Evolutionary conservation across 2,797 vertebrate genomes (phyloP).

Genomic region (Clarias platycephalus): DNA sequence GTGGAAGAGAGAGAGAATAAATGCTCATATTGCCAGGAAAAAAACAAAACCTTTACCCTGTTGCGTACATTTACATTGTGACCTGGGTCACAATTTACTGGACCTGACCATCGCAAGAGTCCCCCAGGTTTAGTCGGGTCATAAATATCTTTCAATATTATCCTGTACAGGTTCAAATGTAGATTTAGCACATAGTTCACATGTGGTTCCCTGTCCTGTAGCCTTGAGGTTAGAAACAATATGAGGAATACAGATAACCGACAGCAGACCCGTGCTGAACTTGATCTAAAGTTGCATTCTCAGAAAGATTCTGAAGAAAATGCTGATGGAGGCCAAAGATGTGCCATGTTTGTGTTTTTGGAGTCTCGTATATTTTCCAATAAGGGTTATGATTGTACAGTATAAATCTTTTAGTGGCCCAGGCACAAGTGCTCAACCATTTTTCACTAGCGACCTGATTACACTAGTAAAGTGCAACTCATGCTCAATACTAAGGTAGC

Average conservation of each 20-base stretch:
- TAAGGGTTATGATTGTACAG: not conserved
- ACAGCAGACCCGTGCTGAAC: not conserved
- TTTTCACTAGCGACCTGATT: not conserved
- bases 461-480: not conserved
- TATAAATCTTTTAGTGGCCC: not conserved
- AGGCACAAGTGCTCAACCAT: not conserved
- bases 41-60: not conserved
- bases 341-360: not conserved
- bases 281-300: not conserved
- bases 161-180: not conserved
- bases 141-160: not conserved
- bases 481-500: not conserved
- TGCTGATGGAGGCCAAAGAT: not conserved
- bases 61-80: not conserved
- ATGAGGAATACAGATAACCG: not conserved
- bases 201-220: too few relatives aligned
- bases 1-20: not conserved
- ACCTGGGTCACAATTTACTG: not conserved
- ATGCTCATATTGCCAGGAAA: not conserved
- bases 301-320: not conserved
- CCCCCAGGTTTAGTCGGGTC: not conserved
- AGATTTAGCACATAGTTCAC: not conserved
- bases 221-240: too few relatives aligned
- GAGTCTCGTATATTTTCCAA: not conserved
- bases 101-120: not conserved